Base-by-base conservation (phyloP, 1,140 invertebrate genomes). In the Cyclina sinensis region DNA sequence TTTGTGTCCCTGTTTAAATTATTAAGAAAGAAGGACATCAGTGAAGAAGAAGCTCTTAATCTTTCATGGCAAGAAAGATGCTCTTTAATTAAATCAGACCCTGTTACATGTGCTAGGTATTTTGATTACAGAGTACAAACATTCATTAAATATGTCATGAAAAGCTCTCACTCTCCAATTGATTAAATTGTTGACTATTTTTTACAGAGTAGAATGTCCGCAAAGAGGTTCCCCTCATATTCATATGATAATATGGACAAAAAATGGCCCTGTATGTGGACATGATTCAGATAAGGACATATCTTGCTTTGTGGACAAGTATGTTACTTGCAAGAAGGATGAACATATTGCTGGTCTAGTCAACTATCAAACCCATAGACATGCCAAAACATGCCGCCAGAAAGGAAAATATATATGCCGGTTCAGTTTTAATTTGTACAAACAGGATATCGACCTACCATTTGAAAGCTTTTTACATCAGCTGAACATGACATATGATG, bases 141-240 rank as follows among this genome's bases (percentile, higher is more conserved):
- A 21, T 87, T 91, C 43, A 73, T 91, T 18, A 43, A 73, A 24
- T n/a, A 65, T n/a, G 37, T 81, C n/a, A 70, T 88, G 35, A 65
- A 27, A 54, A 73, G 37, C 81, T 5, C 24, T 21, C 24, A 21
- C 32, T 18, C 35, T 18, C 88, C 90, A 16, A 62, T 91, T 59
- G 90, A 91, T 18, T 51, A 91, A 86, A 76, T 93, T 4, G 39
- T 16, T 24, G 92, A 93, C 88, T 91, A n/a, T 73, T 51, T 92
- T 91, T 85, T 93, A 91, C 81, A 90, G 93, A 76, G 94, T 96
- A 68, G 94, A 96, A 88, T 96, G 95, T 89, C 95, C 96, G 84
- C 94, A 95, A 83, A 92, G 95, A 39, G 95, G 96, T 9, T 94
- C 92, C 74, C 95, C 96, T 24, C 95, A 96, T 92, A 68, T 95